These are phyloP conservation scores for Aspidiotus rigidus DNA, from an alignment of 2,888 invertebrate genomes.

Conservation along the genomic window DNA sequence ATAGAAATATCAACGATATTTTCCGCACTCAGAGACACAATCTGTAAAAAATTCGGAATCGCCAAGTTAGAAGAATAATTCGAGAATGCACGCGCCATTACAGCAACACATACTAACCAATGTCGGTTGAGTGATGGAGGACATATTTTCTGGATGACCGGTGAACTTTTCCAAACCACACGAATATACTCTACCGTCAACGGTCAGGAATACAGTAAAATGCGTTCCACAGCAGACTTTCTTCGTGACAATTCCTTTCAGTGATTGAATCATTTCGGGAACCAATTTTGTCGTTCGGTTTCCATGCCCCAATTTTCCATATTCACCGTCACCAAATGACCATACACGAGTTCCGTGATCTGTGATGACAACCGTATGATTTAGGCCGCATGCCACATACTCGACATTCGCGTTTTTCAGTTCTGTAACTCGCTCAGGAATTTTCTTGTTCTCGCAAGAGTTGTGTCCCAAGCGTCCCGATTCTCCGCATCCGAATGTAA, in stretches of 20 bases:
- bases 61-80: neutral
- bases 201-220: slow-evolving; percentile 54
- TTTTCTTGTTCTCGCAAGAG: slow-evolving; percentile 52
- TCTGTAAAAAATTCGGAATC: slow-evolving; percentile 37
- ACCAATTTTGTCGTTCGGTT: slow-evolving; percentile 45
- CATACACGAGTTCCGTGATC: slow-evolving; percentile 50
- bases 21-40: slow-evolving; percentile 43
- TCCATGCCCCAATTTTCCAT: slow-evolving; percentile 52
- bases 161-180: slow-evolving; percentile 54
- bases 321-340: slow-evolving; percentile 58
- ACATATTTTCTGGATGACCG: slow-evolving; percentile 43
- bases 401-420: slow-evolving; percentile 42
- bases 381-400: slow-evolving; percentile 53
- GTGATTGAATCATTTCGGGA: slow-evolving; percentile 48
- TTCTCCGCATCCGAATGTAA: slow-evolving; percentile 58
- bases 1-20: slow-evolving; percentile 49
- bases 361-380: slow-evolving; percentile 55
- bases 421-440: slow-evolving; percentile 50
- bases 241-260: slow-evolving; percentile 49
- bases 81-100: neutral
- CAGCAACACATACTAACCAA: slow-evolving; percentile 10
- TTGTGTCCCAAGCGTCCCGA: slow-evolving; percentile 54
- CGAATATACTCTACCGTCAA: slow-evolving; percentile 51
- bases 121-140: slow-evolving; percentile 11
- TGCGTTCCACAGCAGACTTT: slow-evolving; percentile 57